Evolutionary conservation across 1,140 invertebrate species (phyloP).

Genomic region (Cheumatopsyche charites): DNA sequence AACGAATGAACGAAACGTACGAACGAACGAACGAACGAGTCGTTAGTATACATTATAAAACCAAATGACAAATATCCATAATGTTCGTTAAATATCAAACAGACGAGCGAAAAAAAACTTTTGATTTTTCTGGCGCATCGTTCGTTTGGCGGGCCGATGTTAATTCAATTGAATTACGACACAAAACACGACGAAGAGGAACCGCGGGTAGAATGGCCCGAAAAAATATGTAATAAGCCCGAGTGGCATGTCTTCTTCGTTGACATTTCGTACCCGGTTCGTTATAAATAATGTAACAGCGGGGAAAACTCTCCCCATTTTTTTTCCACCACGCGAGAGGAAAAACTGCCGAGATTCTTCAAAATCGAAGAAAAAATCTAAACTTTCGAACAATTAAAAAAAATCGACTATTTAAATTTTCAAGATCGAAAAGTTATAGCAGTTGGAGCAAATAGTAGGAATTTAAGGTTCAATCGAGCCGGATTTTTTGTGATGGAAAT

Average conservation of each 20-base stretch:
- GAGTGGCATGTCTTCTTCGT: slow-evolving; percentile 35
- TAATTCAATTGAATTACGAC: slow-evolving; percentile 43
- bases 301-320: background rate
- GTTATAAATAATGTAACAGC: slow-evolving; percentile 42
- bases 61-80: slow-evolving; percentile 26
- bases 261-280: slow-evolving; percentile 41
- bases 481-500: background rate
- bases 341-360: too few relatives aligned
- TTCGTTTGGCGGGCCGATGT: slow-evolving; percentile 24
- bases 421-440: too few relatives aligned
- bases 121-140: slow-evolving; percentile 30
- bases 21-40: background rate
- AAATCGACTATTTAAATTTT: too few relatives aligned
- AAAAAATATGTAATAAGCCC: slow-evolving; percentile 41
- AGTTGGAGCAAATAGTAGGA: too few relatives aligned
- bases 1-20: background rate
- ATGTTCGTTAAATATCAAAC: slow-evolving; percentile 27
- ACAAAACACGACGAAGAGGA: slow-evolving; percentile 7
- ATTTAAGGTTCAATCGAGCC: too few relatives aligned
- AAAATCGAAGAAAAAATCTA: too few relatives aligned
- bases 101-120: slow-evolving; percentile 30
- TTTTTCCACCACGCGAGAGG: background rate
- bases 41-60: slow-evolving; percentile 24
- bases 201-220: too few relatives aligned
- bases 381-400: too few relatives aligned